These are phyloP conservation scores for Balaenoptera acutorostrata DNA, from an alignment of 2,113 vertebrate species.

Conservation along the genomic window DNA sequence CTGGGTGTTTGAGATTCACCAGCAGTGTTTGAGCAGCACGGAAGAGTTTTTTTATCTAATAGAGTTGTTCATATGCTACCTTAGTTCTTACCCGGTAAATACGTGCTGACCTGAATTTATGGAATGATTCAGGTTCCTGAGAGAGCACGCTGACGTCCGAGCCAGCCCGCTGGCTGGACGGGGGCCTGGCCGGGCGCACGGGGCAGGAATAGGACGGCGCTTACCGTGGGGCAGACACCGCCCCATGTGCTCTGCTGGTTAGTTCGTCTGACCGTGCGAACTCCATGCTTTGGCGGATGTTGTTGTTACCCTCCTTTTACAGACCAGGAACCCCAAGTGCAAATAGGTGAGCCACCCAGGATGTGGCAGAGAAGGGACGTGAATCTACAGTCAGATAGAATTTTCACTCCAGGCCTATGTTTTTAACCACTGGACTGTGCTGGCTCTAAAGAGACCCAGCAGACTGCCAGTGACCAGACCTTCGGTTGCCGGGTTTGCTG, in stretches of 20 bases:
- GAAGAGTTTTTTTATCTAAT: neutral
- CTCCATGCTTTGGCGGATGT: fast-evolving
- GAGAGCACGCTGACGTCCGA: fast-evolving
- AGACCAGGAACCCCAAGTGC: neutral
- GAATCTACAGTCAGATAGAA: neutral
- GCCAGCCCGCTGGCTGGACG: neutral
- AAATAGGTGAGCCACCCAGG: too few species aligned
- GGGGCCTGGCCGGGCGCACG: fast-evolving
- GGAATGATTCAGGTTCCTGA: neutral
- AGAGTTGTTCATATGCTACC: neutral
- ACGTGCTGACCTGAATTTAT: neutral
- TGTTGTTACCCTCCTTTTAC: neutral
- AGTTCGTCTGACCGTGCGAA: neutral
- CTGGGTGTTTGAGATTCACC: neutral
- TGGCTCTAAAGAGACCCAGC: neutral
- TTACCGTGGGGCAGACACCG: fast-evolving
- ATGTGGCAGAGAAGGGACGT: neutral
- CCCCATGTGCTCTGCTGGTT: fast-evolving
- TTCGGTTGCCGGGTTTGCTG: neutral
- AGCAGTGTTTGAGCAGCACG: neutral
- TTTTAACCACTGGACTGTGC: neutral
- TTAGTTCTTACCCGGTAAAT: neutral
- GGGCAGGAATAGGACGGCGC: neutral
- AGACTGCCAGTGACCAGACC: fast-evolving
- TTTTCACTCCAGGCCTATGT: neutral